A percentile compares a stretch with the other conserved stretches of the same genome.
phyloP scores from a whole-genome alignment of 1,140 invertebrate species.

The Cataglyphis hispanica region DNA sequence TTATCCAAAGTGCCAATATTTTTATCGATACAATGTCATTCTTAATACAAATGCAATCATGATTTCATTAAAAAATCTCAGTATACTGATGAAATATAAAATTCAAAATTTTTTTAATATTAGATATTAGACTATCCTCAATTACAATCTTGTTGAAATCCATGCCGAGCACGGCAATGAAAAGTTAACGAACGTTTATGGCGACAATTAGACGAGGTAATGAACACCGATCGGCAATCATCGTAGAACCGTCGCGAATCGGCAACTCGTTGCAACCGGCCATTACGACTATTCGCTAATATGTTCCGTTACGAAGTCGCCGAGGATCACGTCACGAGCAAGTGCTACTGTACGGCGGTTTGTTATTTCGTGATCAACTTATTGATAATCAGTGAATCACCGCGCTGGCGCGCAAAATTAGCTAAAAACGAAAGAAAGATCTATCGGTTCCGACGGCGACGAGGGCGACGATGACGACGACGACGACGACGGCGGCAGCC shows the following conservation, averaged over 20 bases:
- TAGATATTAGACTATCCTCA: slow-evolving; percentile 33
- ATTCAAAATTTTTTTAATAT: slow-evolving; percentile 16
- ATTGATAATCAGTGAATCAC: slow-evolving; percentile 40
- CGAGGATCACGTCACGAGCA: neutral
- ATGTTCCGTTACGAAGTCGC: neutral
- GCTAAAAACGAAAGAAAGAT: slow-evolving; percentile 63
- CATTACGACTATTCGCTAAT: slow-evolving; percentile 29
- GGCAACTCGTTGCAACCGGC: slow-evolving; percentile 11
- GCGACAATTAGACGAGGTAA: slow-evolving; percentile 20
- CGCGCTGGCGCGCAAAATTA: slow-evolving; percentile 59
- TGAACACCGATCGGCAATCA: slow-evolving; percentile 16
- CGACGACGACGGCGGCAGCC: slow-evolving; percentile 50
- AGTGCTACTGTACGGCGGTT: neutral
- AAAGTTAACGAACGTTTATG: slow-evolving; percentile 22
- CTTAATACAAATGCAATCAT: neutral
- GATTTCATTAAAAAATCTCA: neutral
- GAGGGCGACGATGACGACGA: slow-evolving; percentile 28
- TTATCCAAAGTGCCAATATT: neutral
- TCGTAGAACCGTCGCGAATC: slow-evolving; percentile 41
- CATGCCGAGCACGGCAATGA: neutral
- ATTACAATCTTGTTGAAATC: neutral
- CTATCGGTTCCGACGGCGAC: slow-evolving; percentile 62
- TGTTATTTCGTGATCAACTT: slow-evolving; percentile 8
- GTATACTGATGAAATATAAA: slow-evolving; percentile 15
- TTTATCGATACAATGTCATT: slow-evolving; percentile 7